A percentile compares a stretch with the other conserved stretches of the same genome.
Conservation (phyloP, 2,797 vertebrate genomes). For the Smutsia gigantea region DNA sequence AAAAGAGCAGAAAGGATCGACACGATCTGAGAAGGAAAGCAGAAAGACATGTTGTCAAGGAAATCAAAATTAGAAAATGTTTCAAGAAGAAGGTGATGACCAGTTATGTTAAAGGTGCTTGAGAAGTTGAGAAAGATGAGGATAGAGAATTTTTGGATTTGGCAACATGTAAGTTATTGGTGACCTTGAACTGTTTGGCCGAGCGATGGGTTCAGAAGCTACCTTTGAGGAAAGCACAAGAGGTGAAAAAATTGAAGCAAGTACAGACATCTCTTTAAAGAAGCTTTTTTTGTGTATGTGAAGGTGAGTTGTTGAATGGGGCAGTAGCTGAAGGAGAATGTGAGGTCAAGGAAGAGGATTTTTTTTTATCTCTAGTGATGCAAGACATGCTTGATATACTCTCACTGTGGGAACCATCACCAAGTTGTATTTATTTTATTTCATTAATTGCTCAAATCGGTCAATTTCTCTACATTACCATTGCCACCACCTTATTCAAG, state of each 20-base stretch:
- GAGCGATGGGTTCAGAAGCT: background rate
- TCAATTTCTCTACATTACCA: background rate
- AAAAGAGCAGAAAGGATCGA: background rate
- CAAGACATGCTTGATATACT: background rate
- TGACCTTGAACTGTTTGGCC: background rate
- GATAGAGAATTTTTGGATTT: slow-evolving; percentile 7
- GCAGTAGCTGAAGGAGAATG: background rate
- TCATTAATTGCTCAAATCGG: background rate
- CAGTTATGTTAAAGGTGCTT: background rate
- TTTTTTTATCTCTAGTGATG: background rate
- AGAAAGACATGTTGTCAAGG: background rate
- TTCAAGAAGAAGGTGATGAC: background rate
- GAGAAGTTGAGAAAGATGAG: background rate
- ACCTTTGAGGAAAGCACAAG: background rate
- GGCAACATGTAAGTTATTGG: background rate
- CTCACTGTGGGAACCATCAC: background rate
- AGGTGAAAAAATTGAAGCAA: background rate
- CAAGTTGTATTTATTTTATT: background rate
- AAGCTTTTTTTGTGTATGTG: background rate
- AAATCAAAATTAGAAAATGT: background rate
- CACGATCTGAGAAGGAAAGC: background rate
- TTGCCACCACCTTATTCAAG: background rate
- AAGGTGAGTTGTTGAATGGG: background rate
- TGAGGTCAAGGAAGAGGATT: background rate
- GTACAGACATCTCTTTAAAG: background rate